Evolutionary conservation across 2,888 invertebrate species (phyloP), one percentile per base, ranked within the genome.

Genomic region (Carcina quercana): DNA sequence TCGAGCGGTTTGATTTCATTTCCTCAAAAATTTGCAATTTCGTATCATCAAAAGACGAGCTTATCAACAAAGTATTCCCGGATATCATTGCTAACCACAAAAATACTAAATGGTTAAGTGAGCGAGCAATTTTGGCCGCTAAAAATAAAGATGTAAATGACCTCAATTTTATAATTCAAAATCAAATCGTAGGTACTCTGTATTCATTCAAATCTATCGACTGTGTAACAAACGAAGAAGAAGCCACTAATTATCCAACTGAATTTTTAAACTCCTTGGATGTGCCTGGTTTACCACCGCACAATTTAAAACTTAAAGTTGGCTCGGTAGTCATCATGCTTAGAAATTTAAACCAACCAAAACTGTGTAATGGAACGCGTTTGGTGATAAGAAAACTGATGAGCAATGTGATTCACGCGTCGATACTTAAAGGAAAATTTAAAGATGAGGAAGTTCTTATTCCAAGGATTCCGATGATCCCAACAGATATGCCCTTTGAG

Each of bases 221-320:
- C 47, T 47, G 45, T 24, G 38, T 49, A 12, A 45, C 46, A 49
- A 45, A 49, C 30, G 41, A 43, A 42, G 43, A 45, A 26, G 43
- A 46, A 42, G 48, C 44, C 35, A 46, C 45, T 34, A 53, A 34
- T n/a, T n/a, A n/a, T n/a, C n/a, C n/a, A n/a, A n/a, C n/a, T n/a
- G 54, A 58, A 47, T 46, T 57, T 54, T 54, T 55, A 43, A 57
- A 59, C 41, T 56, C 50, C 13, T 45, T 57, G 42, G 50, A 56
- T 39, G 30, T 53, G 36, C 41, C 48, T 35, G 46, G 47, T 15
- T 42, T 44, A 35, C 46, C 47, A 42, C 40, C 42, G 33, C 47
- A 55, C 43, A 49, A 50, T 49, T 46, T 58, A 42, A 35, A 28
- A 13, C 43, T 56, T 17, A 56, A 53, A 37, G 46, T 53, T 41